Evolutionary conservation across 2,797 vertebrate species (phyloP).

Genomic region (Megaceryle alcyon): DNA sequence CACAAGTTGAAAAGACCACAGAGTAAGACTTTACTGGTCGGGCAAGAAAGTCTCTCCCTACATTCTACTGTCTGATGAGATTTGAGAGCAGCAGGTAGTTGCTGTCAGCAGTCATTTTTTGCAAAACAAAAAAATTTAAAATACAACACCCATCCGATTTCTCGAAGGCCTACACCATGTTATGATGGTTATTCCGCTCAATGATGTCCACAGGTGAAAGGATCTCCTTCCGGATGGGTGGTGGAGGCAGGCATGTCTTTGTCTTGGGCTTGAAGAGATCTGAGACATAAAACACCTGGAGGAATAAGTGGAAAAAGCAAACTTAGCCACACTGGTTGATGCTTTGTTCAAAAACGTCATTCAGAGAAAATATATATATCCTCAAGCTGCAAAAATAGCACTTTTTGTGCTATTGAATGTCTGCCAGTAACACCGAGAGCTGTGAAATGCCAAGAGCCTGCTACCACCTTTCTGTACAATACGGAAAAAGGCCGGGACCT

Average conservation of each 20-base stretch:
- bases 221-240: conserved; percentile 93
- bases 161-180: conserved; percentile 89
- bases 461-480: neutral
- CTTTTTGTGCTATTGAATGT: neutral
- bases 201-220: conserved; percentile 95
- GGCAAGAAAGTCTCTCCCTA: conserved; percentile 93
- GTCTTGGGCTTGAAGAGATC: conserved; percentile 93
- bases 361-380: neutral
- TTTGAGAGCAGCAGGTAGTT: conserved; percentile 86
- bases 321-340: neutral
- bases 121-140: conserved; percentile 35
- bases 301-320: conserved; percentile 24
- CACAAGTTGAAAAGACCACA: conserved; percentile 80
- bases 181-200: conserved; percentile 97
- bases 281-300: conserved; percentile 94
- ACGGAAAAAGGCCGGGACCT: neutral
- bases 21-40: conserved; percentile 80
- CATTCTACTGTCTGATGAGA: conserved; percentile 99
- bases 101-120: conserved; percentile 88
- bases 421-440: rapidly evolving
- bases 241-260: conserved; percentile 85
- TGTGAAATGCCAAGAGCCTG: neutral
- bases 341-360: neutral
- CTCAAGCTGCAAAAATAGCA: neutral
- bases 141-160: conserved; percentile 10